Conservation (phyloP, 2,888 invertebrate species). For the Tiliacea citrago region DNA sequence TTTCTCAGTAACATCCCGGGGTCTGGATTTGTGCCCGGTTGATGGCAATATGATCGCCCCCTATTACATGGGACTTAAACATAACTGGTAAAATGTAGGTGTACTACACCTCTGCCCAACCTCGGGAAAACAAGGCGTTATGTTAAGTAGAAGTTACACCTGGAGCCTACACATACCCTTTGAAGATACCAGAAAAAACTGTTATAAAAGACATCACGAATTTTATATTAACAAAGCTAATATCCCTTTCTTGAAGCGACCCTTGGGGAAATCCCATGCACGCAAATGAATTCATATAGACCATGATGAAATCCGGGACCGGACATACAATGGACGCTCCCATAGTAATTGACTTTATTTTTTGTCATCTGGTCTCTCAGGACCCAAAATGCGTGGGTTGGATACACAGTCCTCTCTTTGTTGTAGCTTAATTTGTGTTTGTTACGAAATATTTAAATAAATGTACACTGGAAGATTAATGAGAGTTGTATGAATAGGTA, state of each 20-base stretch:
- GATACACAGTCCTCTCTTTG: conserved; percentile 13
- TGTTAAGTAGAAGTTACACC: too few relatives aligned
- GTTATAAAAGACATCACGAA: too few relatives aligned
- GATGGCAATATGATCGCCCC: too few relatives aligned
- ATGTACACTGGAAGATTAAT: conserved; percentile 4
- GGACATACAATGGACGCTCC: conserved; percentile 14
- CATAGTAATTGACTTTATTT: conserved; percentile 42
- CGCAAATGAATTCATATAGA: conserved; percentile 45
- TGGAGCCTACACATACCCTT: too few relatives aligned
- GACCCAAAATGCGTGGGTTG: conserved; percentile 34
- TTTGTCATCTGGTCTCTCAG: conserved; percentile 3
- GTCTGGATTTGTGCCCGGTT: too few relatives aligned
- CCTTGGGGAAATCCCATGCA: conserved; percentile 11
- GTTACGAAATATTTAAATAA: conserved; percentile 26
- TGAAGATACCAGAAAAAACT: too few relatives aligned
- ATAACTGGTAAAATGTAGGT: too few relatives aligned
- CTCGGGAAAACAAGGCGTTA: too few relatives aligned
- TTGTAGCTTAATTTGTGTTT: conserved; percentile 18
- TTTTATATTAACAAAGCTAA: not conserved
- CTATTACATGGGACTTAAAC: too few relatives aligned
- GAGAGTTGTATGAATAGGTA: conserved; percentile 6
- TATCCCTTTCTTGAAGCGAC: not conserved
- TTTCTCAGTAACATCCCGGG: too few relatives aligned
- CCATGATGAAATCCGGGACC: conserved; percentile 12
- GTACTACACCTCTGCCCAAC: too few relatives aligned